These are phyloP conservation scores for Scaptodrosophila lebanonensis DNA, from an alignment of 1,140 invertebrate species.

Conservation along the genomic window DNA sequence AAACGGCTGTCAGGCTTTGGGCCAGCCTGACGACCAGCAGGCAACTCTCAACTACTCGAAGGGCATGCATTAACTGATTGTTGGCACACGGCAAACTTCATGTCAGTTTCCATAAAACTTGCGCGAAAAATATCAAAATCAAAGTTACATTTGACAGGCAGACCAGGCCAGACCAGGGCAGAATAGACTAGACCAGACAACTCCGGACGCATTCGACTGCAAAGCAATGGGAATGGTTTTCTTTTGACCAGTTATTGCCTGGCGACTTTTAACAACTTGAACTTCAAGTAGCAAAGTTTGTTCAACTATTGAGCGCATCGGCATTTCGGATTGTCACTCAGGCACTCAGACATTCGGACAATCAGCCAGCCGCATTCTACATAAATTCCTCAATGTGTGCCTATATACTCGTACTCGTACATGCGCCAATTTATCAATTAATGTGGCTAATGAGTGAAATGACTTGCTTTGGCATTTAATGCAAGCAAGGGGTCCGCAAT, in stretches of 20 bases:
- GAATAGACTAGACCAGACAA: too few species aligned
- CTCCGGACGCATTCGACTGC: too few species aligned
- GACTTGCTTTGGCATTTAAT: constrained; percentile 69
- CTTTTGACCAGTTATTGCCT: constrained; percentile 12
- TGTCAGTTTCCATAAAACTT: constrained; percentile 71
- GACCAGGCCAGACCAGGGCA: too few species aligned
- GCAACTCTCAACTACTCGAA: too few species aligned
- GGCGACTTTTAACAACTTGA: constrained; percentile 47
- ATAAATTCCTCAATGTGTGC: too few species aligned
- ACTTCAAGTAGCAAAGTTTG: constrained; percentile 44
- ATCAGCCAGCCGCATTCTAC: too few species aligned
- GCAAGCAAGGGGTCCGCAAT: constrained; percentile 32
- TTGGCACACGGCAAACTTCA: constrained; percentile 42
- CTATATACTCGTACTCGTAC: too few species aligned
- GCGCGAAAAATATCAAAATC: constrained; percentile 39
- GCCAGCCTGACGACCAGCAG: too few species aligned
- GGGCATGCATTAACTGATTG: constrained; percentile 70
- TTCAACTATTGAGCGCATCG: constrained; percentile 18
- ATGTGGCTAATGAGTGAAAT: constrained; percentile 67
- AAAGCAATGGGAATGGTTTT: constrained; percentile 46
- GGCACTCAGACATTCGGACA: background rate
- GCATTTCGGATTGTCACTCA: background rate
- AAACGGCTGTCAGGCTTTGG: too few species aligned
- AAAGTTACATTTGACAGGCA: constrained; percentile 72
- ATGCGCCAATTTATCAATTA: constrained; percentile 75